Percentiles rank a stretch among this genome's conserved stretches.
These are phyloP conservation scores for Drosophila miranda DNA, from an alignment of 1,140 invertebrate genomes.

Conservation along the genomic window DNA sequence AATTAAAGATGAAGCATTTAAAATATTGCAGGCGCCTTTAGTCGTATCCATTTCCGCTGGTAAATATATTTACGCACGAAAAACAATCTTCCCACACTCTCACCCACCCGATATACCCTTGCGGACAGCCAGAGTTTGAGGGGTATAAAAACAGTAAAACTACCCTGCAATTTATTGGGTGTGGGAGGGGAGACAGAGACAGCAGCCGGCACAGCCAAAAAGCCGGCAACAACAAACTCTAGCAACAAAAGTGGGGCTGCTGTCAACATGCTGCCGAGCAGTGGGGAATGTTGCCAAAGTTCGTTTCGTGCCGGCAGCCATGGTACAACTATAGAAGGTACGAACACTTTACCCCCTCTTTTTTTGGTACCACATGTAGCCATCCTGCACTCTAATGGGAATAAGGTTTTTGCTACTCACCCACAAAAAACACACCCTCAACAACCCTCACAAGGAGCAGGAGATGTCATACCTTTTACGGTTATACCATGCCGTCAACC, in stretches of 20 bases:
- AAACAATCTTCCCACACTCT: too few species aligned
- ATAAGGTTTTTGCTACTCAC: too few species aligned
- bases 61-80: too few species aligned
- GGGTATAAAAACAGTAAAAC: constrained; percentile 40
- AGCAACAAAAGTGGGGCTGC: constrained; percentile 12
- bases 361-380: not conserved
- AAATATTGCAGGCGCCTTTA: too few species aligned
- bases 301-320: too few species aligned
- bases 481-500: constrained; percentile 3
- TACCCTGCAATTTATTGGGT: constrained; percentile 52
- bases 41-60: too few species aligned
- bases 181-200: constrained; percentile 31
- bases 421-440: too few species aligned
- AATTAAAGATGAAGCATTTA: too few species aligned
- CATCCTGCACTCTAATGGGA: not conserved
- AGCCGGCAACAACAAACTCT: constrained; percentile 70
- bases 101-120: not conserved
- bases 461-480: too few species aligned
- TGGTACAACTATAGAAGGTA: too few species aligned
- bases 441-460: too few species aligned
- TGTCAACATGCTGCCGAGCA: constrained; percentile 21
- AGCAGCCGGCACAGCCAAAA: constrained; percentile 45
- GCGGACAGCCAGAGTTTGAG: not conserved
- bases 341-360: not conserved
- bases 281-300: too few species aligned